Base-by-base conservation (phyloP, 2,113 vertebrate species). In the Siphamia tubifer region DNA sequence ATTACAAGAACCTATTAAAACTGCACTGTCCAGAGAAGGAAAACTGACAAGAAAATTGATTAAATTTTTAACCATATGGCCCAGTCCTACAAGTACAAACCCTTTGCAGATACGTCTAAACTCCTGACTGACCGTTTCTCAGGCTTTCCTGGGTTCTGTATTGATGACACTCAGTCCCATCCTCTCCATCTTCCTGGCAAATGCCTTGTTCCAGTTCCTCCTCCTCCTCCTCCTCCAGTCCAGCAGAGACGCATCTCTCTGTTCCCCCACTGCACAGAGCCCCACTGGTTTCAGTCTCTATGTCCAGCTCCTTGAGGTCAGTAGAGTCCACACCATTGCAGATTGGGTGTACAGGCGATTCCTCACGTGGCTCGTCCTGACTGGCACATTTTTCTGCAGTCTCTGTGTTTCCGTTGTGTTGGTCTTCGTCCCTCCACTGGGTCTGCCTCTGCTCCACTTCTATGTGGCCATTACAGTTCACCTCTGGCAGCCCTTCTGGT, bases 391-490 rank as follows among this genome's bases (percentile, higher is more conserved):
- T 76, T 16, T 66, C 73, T 65, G 90, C 75, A 43, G 79, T 64
- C 27, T 68, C 79, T 66, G 90, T 64, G 31, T 96, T 96, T 80
- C 95, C 95, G 5, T 96, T 97, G 77, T 92, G 93, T 9, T 94
- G 93, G 83, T 96, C 95, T 56, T 96, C 94, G 44, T 93, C 89
- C 2, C 91, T 92, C 34, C 64, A 87, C 25, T 61, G 81, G 13
- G 92, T 91, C 77, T 89, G 79, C 2, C 86, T 90, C 24, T 66
- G 86, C 84, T 91, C 79, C 28, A 81, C 86, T 17, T 86, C 90
- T 36, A 85, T 72, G 5, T 92, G 90, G 47, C 96, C 96, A 1
- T 99, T 99, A 84, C 95, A 95, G 85, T 94, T 97, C 31, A 95
- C 69, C 83, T 97, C 91, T 0, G 77, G 32, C 81, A 79, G 65